These are phyloP conservation scores for Solenodon paradoxus DNA, from an alignment of 2,113 vertebrate species.

Conservation along the genomic window DNA sequence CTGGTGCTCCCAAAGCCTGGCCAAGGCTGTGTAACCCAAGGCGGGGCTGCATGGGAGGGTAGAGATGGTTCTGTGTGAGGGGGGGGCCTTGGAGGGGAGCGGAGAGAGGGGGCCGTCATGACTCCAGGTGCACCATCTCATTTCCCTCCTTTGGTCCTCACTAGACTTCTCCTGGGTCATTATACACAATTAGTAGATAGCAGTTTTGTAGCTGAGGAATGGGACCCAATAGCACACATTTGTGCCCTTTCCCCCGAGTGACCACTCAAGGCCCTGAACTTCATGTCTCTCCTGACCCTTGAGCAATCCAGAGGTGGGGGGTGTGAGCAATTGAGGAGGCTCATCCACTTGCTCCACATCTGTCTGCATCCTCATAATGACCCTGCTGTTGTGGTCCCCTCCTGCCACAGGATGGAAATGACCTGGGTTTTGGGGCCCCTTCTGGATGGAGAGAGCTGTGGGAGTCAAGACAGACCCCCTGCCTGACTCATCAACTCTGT, in stretches of 20 bases:
- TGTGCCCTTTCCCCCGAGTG: not conserved
- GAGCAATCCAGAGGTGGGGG: not conserved
- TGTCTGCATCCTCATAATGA: not conserved
- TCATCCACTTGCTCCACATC: not conserved
- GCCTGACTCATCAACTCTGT: no score
- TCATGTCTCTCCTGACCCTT: no score
- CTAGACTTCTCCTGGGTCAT: no score
- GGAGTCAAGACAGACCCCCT: no score
- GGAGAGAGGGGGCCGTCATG: not conserved
- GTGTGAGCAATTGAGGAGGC: not conserved
- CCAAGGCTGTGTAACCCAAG: not conserved
- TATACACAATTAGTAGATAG: not conserved
- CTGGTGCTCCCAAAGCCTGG: fast-evolving
- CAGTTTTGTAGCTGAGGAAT: not conserved
- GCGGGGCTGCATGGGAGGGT: no score
- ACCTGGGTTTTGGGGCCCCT: no score
- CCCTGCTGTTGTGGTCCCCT: no score
- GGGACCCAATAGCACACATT: not conserved
- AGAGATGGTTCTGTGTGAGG: not conserved
- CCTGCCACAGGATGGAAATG: no score
- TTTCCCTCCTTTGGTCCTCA: no score
- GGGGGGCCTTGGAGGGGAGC: fast-evolving
- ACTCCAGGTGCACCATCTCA: not conserved
- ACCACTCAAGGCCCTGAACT: not conserved
- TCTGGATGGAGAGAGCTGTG: no score